Evolutionary conservation across 2,797 vertebrate species (phyloP), one percentile per base, ranked within the genome.

Genomic region (Microtus obscurus): DNA sequence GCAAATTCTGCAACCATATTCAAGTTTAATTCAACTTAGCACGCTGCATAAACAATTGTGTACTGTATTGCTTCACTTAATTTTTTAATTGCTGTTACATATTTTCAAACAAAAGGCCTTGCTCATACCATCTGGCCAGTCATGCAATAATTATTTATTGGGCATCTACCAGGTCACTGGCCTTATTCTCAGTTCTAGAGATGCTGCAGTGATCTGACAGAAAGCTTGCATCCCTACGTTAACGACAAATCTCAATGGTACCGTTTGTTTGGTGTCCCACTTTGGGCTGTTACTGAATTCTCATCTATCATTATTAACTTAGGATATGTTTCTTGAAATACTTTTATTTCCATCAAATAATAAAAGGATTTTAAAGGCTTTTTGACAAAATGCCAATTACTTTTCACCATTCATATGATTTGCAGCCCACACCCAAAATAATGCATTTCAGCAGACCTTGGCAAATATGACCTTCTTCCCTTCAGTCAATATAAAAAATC

Each of bases 401-500:
- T 71, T 95, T 86, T 56, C 56, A 73, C 90, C 23, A 29, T 82
- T 91, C 65, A 27, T 5, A 45, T 34, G 90, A 73, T 94, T 90
- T 85, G 56, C 16, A 80, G 53, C 56, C 51, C 40, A 51, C 4
- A 45, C 53, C 27, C 63, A 37, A 85, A 80, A 87, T 81, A 87
- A 80, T 17, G 56, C 37, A 40, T 59, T 74, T 51, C 45, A 61
- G 56, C 12, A 90, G 34, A 87, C 25, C 21, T 6, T 40, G n/a
- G 67, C 59, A 94, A 90, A 92, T 10, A 13, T 37, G 34, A 31
- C 51, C 56, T 31, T 74, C 6, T 74, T 74, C 87, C 29, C 77
- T 74, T 56, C 34, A 74, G 34, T 92, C 83, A 96, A 87, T 78
- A 86, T 76, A 67, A 74, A 96, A 74, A 96, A 87, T 95, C 92